A percentile compares a stretch with the other conserved stretches of the same genome.
phyloP scores from a whole-genome alignment of 2,888 invertebrate species.

The Hydropsyche betteni region DNA sequence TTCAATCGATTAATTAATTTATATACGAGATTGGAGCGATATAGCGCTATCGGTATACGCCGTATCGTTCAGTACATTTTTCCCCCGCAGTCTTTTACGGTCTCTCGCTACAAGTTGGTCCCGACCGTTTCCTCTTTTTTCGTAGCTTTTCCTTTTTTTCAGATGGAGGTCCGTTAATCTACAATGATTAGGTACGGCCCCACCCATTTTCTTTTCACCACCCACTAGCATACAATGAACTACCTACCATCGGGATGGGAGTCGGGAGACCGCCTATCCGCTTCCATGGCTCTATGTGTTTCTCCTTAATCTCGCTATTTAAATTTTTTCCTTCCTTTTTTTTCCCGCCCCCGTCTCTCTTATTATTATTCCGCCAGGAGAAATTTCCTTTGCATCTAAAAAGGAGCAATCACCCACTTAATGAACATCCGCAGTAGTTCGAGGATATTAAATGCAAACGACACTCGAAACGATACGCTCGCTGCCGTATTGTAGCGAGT shows the following conservation, averaged over 20 bases:
- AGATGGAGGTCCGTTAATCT: slow-evolving; percentile 45
- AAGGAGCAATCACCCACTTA: slow-evolving; percentile 43
- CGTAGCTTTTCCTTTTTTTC: slow-evolving; percentile 37
- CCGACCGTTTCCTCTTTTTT: slow-evolving; percentile 32
- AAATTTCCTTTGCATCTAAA: slow-evolving; percentile 40
- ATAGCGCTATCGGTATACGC: neutral
- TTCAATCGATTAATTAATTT: too few relatives aligned
- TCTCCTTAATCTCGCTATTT: slow-evolving; percentile 48
- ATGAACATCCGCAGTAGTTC: slow-evolving; percentile 40
- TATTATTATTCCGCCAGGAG: slow-evolving; percentile 44
- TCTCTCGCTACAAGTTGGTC: slow-evolving; percentile 36
- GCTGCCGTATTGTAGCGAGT: slow-evolving; percentile 8
- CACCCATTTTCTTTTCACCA: slow-evolving; percentile 16
- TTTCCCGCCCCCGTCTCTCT: slow-evolving; percentile 28
- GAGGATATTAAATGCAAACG: slow-evolving; percentile 40
- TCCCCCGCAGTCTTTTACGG: slow-evolving; percentile 10
- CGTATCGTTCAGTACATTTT: slow-evolving; percentile 3
- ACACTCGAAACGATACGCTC: slow-evolving; percentile 30
- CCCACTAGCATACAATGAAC: slow-evolving; percentile 15
- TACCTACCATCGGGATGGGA: neutral
- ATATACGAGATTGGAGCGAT: neutral
- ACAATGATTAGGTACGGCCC: slow-evolving; percentile 45
- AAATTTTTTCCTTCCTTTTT: slow-evolving; percentile 45
- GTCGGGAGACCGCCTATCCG: slow-evolving; percentile 24
- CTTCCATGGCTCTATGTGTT: slow-evolving; percentile 36